Evolutionary conservation across 1,140 invertebrate genomes (phyloP), one percentile per base, ranked within the genome.

Genomic region (Philaenus spumarius): DNA sequence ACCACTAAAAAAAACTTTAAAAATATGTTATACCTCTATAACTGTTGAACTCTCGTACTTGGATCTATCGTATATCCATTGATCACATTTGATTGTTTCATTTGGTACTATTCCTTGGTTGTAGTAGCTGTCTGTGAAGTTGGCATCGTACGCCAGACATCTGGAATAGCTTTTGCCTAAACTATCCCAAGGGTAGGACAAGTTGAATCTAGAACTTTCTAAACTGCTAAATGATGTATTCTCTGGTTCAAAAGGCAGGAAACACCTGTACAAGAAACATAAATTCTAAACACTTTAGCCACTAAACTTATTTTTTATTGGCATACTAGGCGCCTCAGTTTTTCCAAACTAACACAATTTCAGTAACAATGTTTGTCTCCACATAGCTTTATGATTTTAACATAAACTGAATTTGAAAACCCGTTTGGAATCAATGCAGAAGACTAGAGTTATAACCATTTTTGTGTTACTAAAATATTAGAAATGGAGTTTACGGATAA

Each of bases 41-140:
- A 82, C 77, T 15, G 81, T 79, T 59, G 81, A 85, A 60, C 78
- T 81, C 57, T 76, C 66, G 63, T 82, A 84, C 50, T 72, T 75
- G 24, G 73, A 74, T 24, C 66, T 73, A 64, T 86, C 80, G 66
- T 81, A 87, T 17, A 87, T 73, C 67, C 78, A 86, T 22, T 69
- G 51, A 12, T 76, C 65, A 66, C 85, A 87, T 4, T 51, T 34
- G 11, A 34, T 34, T n/a, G 48, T 71, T 30, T 67, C 63, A 61
- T 63, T 66, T 9, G 60, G 47, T 6, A 67, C 58, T 20, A 61
- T 54, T 30, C 62, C 68, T 23, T 59, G 59, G 14, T 66, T 62
- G 19, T 69, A 64, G 57, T 73, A 72, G 24, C 60, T 66, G 20
- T 61, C 60, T 0, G 62, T 69, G 55, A 71, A 75, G 58, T 75